A percentile compares a stretch with the other conserved stretches of the same genome.
Conservation (phyloP, 2,113 vertebrate species). For the Oplegnathus fasciatus region DNA sequence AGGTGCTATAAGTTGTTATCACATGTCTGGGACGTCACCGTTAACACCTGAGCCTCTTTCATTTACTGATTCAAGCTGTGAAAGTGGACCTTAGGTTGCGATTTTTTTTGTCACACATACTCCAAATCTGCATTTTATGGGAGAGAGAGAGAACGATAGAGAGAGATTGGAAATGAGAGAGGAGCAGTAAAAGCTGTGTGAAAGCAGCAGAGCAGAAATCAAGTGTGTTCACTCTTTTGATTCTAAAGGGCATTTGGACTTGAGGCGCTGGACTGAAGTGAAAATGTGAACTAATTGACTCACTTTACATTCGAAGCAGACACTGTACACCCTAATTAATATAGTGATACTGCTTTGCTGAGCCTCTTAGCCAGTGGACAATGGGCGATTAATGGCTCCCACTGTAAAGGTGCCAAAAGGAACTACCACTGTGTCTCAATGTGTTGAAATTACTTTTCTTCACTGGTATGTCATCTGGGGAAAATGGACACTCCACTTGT, state of each 20-base stretch:
- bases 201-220: slow-evolving; percentile 39
- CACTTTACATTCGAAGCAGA: slow-evolving; percentile 61
- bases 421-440: slow-evolving; percentile 31
- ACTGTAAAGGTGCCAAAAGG: slow-evolving; percentile 61
- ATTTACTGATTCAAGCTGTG: not conserved
- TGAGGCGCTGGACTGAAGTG: slow-evolving; percentile 31
- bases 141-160: not conserved
- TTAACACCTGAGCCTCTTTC: not conserved
- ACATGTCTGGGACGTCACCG: not conserved
- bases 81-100: not conserved
- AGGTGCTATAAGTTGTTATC: not conserved
- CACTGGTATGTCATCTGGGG: slow-evolving; percentile 33
- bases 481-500: slow-evolving; percentile 25
- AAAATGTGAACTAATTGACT: slow-evolving; percentile 57
- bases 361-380: slow-evolving; percentile 65
- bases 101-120: not conserved
- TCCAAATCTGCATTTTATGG: not conserved
- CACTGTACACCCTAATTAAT: slow-evolving; percentile 64
- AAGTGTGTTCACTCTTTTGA: slow-evolving; percentile 33
- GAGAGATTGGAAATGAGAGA: not conserved
- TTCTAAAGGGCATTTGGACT: slow-evolving; percentile 47
- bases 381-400: slow-evolving; percentile 59
- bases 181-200: not conserved
- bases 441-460: slow-evolving; percentile 40
- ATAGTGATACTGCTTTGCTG: slow-evolving; percentile 59